Evolutionary conservation across 2,888 invertebrate species (phyloP).

Genomic region (Ariolimax columbianus): DNA sequence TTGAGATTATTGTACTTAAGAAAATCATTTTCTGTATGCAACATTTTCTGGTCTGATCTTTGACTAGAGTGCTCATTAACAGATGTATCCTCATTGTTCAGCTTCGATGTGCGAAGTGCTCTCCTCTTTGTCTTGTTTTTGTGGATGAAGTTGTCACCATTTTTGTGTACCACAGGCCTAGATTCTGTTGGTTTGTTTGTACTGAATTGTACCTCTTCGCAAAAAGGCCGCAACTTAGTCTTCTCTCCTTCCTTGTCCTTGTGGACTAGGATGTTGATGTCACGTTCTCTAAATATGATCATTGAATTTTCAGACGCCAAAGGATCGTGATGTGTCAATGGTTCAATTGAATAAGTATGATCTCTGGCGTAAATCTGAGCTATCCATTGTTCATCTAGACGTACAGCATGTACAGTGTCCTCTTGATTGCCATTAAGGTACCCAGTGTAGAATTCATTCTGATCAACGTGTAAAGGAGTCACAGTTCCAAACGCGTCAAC

Average conservation of each 20-base stretch:
- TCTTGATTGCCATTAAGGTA: conserved; percentile 1
- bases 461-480: background rate
- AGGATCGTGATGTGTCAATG: conserved; percentile 14
- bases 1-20: background rate
- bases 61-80: background rate
- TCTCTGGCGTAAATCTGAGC: conserved; percentile 23
- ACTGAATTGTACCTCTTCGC: conserved; percentile 11
- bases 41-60: background rate
- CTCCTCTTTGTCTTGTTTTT: background rate
- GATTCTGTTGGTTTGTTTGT: background rate
- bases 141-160: background rate
- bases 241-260: background rate
- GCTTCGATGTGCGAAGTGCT: background rate
- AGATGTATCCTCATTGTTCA: background rate
- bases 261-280: background rate
- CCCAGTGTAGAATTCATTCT: conserved; percentile 10
- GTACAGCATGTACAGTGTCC: conserved; percentile 24
- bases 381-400: conserved; percentile 25
- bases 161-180: background rate
- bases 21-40: background rate
- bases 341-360: conserved; percentile 32
- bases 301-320: background rate
- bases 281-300: conserved; percentile 9
- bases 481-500: conserved; percentile 8
- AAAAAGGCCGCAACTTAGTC: background rate